A percentile compares a stretch with the other conserved stretches of the same genome.
Evolutionary conservation across 2,888 invertebrate genomes (phyloP).

Genomic region (Torymus aiolomorphi): DNA sequence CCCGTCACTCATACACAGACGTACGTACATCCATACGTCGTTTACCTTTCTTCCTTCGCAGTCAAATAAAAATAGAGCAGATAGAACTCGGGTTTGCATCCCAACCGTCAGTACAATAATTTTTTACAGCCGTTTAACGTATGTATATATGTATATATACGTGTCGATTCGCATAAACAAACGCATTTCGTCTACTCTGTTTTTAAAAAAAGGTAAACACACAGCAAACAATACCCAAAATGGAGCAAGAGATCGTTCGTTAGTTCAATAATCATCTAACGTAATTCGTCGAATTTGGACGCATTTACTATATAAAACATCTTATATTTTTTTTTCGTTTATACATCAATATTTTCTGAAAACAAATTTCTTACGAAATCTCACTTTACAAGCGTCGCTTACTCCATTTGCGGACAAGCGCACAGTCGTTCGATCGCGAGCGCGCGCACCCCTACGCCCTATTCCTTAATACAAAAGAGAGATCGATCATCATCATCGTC

Average conservation of each 20-base stretch:
- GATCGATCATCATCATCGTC: constrained; percentile 40
- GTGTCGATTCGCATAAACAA: constrained; percentile 8
- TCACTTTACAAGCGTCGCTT: constrained; percentile 7
- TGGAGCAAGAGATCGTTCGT: constrained; percentile 26
- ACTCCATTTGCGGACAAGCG: constrained; percentile 24
- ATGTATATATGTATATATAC: constrained; percentile 10
- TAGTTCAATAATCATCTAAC: background rate
- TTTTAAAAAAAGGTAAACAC: background rate
- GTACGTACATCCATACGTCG: too few species aligned
- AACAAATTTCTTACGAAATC: constrained; percentile 43
- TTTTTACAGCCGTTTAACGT: background rate
- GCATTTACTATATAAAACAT: constrained; percentile 32
- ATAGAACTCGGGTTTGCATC: background rate
- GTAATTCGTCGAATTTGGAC: constrained; percentile 14
- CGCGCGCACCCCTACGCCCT: constrained; percentile 9
- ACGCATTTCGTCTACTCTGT: background rate
- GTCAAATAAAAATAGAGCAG: constrained; percentile 31
- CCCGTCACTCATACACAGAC: too few species aligned
- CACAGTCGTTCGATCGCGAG: too few species aligned
- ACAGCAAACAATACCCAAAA: constrained; percentile 9
- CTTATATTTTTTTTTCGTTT: constrained; percentile 10
- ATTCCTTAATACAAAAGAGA: constrained; percentile 30
- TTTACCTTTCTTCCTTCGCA: constrained; percentile 3
- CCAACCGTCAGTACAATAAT: constrained; percentile 9
- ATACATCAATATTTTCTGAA: constrained; percentile 13